A percentile compares a stretch with the other conserved stretches of the same genome.
These are phyloP conservation scores for Rhopalosiphum padi DNA, from an alignment of 1,140 invertebrate species.

Conservation along the genomic window DNA sequence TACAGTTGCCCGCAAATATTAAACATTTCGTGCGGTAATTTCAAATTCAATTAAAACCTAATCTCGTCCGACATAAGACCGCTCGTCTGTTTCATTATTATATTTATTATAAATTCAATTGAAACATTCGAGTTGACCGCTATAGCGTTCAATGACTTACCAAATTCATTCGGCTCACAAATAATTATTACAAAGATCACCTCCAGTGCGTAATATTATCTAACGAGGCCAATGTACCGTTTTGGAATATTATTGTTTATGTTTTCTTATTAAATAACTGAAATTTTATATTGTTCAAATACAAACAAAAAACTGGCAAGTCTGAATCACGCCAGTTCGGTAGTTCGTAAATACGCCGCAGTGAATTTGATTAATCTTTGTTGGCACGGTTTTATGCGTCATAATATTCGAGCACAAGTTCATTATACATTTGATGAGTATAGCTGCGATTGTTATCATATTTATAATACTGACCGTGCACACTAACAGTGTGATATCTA, in stretches of 20 bases:
- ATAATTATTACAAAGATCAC: constrained; percentile 25
- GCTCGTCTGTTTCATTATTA: not conserved
- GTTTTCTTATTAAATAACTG: not conserved
- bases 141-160: constrained; percentile 17
- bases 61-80: not conserved
- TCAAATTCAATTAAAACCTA: not conserved
- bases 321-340: not conserved
- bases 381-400: not conserved
- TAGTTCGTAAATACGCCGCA: not conserved
- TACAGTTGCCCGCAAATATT: not conserved
- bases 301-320: not conserved
- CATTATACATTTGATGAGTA: not conserved
- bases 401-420: not conserved
- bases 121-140: not conserved
- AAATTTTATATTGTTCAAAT: constrained; percentile 7
- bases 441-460: not conserved
- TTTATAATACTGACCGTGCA: not conserved
- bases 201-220: not conserved
- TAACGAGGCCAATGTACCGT: constrained; percentile 38
- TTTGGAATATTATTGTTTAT: not conserved
- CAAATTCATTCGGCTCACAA: not conserved
- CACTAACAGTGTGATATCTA: not conserved
- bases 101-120: not conserved
- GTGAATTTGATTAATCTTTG: not conserved
- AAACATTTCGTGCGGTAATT: not conserved